A percentile compares a stretch with the other conserved stretches of the same genome.
Evolutionary conservation across 2,797 vertebrate species (phyloP).

Genomic region (Carcharodon carcharias): DNA sequence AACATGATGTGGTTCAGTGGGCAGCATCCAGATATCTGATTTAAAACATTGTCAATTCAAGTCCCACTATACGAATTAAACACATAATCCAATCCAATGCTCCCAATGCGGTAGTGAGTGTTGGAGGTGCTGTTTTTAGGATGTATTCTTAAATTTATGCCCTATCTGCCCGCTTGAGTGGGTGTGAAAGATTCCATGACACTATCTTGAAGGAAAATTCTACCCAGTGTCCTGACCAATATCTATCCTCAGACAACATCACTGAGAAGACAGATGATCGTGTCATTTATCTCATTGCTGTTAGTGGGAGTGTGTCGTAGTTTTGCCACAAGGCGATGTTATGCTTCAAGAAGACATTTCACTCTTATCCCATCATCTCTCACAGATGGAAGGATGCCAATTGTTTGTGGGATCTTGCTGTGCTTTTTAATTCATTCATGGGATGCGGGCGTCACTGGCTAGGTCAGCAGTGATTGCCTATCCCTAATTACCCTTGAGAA

Average conservation of each 20-base stretch:
- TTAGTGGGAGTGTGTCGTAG: not conserved
- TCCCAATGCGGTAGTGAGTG: not conserved
- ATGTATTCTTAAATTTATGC: too few relatives aligned
- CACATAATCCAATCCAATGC: not conserved
- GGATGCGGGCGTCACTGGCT: too few relatives aligned
- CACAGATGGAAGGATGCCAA: not conserved
- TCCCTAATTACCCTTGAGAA: too few relatives aligned
- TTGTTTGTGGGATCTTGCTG: not conserved
- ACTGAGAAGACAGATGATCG: not conserved
- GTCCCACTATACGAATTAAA: not conserved
- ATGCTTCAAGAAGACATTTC: not conserved
- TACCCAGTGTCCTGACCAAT: not conserved
- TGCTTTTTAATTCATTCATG: too few relatives aligned
- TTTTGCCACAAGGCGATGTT: not conserved
- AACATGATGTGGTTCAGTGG: not conserved
- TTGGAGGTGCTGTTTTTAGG: too few relatives aligned
- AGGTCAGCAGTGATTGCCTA: too few relatives aligned
- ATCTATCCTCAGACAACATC: not conserved
- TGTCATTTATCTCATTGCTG: not conserved
- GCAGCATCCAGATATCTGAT: not conserved
- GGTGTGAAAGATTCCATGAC: not conserved
- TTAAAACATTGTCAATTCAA: not conserved
- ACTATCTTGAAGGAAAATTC: too few relatives aligned
- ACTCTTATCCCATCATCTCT: not conserved
- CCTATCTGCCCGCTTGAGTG: too few relatives aligned